Evolutionary conservation across 1,140 invertebrate species (phyloP).

Genomic region (Drosophila aff.): DNA sequence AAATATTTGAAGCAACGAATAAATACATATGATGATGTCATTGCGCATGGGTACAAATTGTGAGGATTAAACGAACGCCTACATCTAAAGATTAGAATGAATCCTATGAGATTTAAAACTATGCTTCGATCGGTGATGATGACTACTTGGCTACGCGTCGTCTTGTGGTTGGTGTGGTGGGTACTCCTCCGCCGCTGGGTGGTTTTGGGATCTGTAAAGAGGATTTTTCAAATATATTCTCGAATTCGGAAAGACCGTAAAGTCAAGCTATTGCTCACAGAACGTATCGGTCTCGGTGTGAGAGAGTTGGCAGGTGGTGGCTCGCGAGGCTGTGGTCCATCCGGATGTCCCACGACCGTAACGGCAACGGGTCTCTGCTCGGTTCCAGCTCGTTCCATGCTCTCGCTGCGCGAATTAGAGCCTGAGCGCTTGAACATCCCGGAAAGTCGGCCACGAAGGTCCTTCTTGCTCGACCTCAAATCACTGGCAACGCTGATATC

Average conservation of each 20-base stretch:
- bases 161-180: conserved; percentile 79
- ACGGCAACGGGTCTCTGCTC: conserved; percentile 80
- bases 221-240: background rate
- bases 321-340: conserved; percentile 75
- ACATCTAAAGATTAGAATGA: conserved; percentile 60
- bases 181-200: conserved; percentile 68
- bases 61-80: conserved; percentile 29
- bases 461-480: conserved; percentile 89
- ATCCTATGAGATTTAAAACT: conserved; percentile 40
- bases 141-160: conserved; percentile 75
- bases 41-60: conserved; percentile 22
- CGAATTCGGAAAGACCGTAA: background rate
- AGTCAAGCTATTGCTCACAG: conserved; percentile 44
- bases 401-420: conserved; percentile 79
- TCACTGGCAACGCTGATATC: conserved; percentile 89
- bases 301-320: conserved; percentile 80
- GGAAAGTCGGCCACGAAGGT: conserved; percentile 91
- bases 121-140: conserved; percentile 16
- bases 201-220: conserved; percentile 75
- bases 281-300: conserved; percentile 79
- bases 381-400: conserved; percentile 67
- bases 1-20: conserved; percentile 48
- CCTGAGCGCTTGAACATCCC: conserved; percentile 91
- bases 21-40: conserved; percentile 42
- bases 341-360: conserved; percentile 74